A percentile compares a stretch with the other conserved stretches of the same genome.
Evolutionary conservation across 2,888 invertebrate species (phyloP).

Genomic region (Pandemis corylana): DNA sequence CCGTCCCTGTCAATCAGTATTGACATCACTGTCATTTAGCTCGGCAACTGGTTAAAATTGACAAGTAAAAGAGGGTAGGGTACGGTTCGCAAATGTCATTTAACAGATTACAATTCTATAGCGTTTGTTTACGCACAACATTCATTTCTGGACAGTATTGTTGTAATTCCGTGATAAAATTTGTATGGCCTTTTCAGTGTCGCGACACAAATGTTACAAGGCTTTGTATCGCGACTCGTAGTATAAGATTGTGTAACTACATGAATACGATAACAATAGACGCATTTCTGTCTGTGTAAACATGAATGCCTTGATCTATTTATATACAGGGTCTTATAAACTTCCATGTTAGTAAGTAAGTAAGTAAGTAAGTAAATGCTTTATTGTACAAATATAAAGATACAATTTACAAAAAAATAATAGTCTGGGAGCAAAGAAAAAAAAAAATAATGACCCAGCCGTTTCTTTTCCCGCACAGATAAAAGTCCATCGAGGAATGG

Average conservation of each 20-base stretch:
- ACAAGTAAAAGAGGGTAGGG: background rate
- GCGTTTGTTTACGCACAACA: conserved; percentile 3
- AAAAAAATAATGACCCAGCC: too few relatives aligned
- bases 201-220: background rate
- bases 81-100: background rate
- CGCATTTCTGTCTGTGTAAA: too few relatives aligned
- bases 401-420: too few relatives aligned
- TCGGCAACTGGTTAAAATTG: conserved; percentile 2
- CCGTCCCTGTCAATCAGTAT: background rate
- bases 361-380: too few relatives aligned
- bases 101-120: background rate
- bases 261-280: too few relatives aligned
- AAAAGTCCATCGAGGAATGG: too few relatives aligned
- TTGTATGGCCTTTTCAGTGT: background rate
- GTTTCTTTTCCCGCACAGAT: too few relatives aligned
- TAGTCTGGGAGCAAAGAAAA: too few relatives aligned
- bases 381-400: too few relatives aligned
- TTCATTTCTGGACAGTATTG: background rate
- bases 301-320: too few relatives aligned
- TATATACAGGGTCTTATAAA: too few relatives aligned
- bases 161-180: background rate
- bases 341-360: too few relatives aligned
- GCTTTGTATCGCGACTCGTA: background rate
- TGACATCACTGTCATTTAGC: conserved; percentile 4
- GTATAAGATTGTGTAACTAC: background rate